phyloP scores from a whole-genome alignment of 2,888 invertebrate genomes.

The Cosmorhoe ocellata region DNA sequence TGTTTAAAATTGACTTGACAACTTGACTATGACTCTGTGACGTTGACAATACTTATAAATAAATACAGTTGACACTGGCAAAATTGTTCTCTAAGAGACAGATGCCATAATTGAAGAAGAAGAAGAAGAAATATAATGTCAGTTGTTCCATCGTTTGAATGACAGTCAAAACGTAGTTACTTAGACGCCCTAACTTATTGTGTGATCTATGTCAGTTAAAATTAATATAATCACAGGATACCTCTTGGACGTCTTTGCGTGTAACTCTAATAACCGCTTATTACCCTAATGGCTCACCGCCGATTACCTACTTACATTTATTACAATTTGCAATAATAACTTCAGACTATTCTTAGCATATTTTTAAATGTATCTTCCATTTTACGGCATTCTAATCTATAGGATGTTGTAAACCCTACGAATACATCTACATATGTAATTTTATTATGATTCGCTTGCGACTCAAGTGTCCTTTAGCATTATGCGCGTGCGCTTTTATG shows the following conservation, averaged over 20 bases:
- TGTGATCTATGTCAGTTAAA: neutral
- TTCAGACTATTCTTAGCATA: constrained; percentile 38
- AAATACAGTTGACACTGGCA: too few relatives aligned
- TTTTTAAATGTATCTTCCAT: constrained; percentile 43
- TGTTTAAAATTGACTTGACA: too few relatives aligned
- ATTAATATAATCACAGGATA: neutral
- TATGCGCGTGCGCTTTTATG: constrained; percentile 50
- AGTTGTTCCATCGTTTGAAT: too few relatives aligned
- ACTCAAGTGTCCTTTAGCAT: constrained; percentile 72
- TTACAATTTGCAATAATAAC: constrained; percentile 23
- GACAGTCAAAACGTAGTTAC: too few relatives aligned
- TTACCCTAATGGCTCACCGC: constrained; percentile 26
- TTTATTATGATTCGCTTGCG: constrained; percentile 59
- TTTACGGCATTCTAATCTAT: constrained; percentile 48
- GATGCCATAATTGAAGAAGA: too few relatives aligned
- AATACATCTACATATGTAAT: constrained; percentile 66
- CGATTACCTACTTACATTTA: constrained; percentile 26
- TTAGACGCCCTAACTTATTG: too few relatives aligned
- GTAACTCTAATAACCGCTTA: constrained; percentile 21
- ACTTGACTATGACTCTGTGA: too few relatives aligned
- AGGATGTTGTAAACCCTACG: constrained; percentile 43
- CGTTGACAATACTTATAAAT: too few relatives aligned
- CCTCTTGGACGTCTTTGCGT: neutral
- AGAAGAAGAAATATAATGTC: too few relatives aligned
- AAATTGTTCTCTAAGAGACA: too few relatives aligned